These are phyloP conservation scores for Campoplex nolae DNA, from an alignment of 2,888 invertebrate species.

Conservation along the genomic window DNA sequence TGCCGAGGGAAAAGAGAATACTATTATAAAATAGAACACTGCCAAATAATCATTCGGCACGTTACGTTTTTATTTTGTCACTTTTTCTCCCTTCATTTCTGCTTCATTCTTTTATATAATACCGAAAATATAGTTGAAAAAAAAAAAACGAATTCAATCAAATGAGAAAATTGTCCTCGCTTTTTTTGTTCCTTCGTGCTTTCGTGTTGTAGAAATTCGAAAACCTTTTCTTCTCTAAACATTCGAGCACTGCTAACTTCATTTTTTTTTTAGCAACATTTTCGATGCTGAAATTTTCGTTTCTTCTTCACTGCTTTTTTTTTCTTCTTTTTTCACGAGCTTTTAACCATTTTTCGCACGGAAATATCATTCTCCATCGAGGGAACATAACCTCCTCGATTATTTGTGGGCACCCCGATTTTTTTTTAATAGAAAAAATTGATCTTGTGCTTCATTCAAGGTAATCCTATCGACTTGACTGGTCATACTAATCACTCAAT, in stretches of 20 bases:
- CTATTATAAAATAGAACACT: slow-evolving; percentile 10
- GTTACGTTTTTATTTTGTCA: background rate
- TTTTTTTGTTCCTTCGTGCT: background rate
- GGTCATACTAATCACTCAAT: no score
- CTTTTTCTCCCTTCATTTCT: background rate
- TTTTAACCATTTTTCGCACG: background rate
- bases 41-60: background rate
- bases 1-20: slow-evolving; percentile 61
- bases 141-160: background rate
- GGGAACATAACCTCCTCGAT: background rate
- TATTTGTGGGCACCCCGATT: background rate
- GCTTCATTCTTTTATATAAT: background rate
- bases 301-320: background rate
- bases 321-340: background rate
- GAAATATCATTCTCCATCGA: background rate
- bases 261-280: no score
- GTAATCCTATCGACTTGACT: no score
- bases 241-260: no score
- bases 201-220: background rate
- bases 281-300: background rate
- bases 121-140: background rate
- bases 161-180: background rate
- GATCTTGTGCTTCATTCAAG: no score
- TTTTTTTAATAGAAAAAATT: background rate
- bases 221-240: background rate